Evolutionary conservation across 2,888 invertebrate species (phyloP).

Genomic region (Cryptophagus acutangulus): DNA sequence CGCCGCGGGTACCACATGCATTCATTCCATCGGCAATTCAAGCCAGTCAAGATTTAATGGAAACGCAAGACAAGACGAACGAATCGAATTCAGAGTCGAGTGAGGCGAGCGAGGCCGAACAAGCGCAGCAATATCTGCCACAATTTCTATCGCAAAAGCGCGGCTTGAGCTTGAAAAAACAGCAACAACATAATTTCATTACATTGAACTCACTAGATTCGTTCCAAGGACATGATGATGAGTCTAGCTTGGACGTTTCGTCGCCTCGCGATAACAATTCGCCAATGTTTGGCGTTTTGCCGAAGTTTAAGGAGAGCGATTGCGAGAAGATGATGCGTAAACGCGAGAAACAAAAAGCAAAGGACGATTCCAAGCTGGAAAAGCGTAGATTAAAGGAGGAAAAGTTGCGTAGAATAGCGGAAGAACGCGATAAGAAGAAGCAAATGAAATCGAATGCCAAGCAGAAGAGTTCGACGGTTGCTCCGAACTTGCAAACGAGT

Average conservation of each 20-base stretch:
- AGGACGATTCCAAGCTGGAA: conserved; percentile 66
- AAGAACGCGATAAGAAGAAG: conserved; percentile 61
- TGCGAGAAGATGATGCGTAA: conserved; percentile 59
- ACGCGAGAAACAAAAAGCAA: conserved; percentile 63
- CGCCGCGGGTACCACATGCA: conserved; percentile 56
- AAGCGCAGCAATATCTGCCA: conserved; percentile 19
- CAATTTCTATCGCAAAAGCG: conserved; percentile 36
- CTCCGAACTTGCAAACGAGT: conserved; percentile 36
- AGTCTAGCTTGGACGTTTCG: conserved; percentile 61
- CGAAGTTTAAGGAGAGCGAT: conserved; percentile 54
- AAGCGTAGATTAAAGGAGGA: conserved; percentile 67
- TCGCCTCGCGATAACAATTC: conserved; percentile 63
- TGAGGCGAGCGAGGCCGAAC: conserved; percentile 43
- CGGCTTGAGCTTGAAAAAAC: conserved; percentile 47
- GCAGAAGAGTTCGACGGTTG: conserved; percentile 49
- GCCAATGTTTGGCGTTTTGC: conserved; percentile 50
- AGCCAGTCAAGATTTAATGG: conserved; percentile 28
- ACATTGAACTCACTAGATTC: conserved; percentile 46
- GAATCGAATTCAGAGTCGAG: conserved; percentile 48
- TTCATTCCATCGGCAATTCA: conserved; percentile 41
- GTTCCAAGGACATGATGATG: conserved; percentile 53
- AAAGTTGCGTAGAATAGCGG: conserved; percentile 57
- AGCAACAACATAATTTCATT: conserved; percentile 42
- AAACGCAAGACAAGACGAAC: conserved; percentile 40
- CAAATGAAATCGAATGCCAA: conserved; percentile 62